Percentiles rank a stretch among this genome's conserved stretches.
Conservation (phyloP, 2,888 invertebrate genomes). For the Ormia ochracea region DNA sequence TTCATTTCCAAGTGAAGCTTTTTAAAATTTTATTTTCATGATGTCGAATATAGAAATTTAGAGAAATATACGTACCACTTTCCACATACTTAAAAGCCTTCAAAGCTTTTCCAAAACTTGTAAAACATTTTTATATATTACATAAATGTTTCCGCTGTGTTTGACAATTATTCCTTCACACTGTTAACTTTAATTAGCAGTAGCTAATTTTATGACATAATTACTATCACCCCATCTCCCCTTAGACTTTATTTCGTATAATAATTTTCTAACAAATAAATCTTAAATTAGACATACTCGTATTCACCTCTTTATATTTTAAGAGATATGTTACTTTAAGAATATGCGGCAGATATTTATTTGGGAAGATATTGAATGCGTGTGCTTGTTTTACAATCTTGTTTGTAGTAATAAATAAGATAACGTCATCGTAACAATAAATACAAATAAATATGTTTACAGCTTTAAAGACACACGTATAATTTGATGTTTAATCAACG, state of each 20-base stretch:
- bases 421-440: conserved; percentile 5
- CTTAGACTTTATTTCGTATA: not conserved
- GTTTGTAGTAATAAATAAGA: conserved; percentile 13
- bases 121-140: too few species aligned
- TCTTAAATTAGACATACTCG: too few species aligned
- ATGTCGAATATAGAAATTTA: too few species aligned
- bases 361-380: not conserved
- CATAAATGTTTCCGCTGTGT: not conserved
- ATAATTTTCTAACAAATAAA: not conserved
- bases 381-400: not conserved
- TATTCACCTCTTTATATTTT: conserved; percentile 3
- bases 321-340: not conserved
- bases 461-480: not conserved
- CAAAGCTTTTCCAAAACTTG: too few species aligned
- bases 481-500: not conserved
- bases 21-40: too few species aligned
- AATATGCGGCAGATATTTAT: conserved; percentile 1
- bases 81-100: too few species aligned
- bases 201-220: not conserved
- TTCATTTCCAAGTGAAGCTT: too few species aligned
- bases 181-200: not conserved
- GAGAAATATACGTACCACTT: too few species aligned
- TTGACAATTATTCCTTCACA: not conserved
- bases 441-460: not conserved
- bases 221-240: too few species aligned